Evolutionary conservation across 2,797 vertebrate genomes (phyloP), one percentile per base, ranked within the genome.

Genomic region (Pterois miles): DNA sequence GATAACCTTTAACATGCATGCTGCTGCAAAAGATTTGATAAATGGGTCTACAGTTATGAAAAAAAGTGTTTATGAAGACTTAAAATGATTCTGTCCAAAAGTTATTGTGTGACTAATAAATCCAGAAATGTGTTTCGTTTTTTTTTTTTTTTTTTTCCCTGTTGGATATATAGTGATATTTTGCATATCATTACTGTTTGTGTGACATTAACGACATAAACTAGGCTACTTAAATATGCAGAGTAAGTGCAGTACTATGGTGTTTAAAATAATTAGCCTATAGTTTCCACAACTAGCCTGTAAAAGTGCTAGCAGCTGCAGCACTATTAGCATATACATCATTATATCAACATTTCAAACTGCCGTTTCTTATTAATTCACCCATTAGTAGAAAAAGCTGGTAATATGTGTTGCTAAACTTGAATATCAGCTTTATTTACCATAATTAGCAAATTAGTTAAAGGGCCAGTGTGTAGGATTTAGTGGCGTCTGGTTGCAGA

Each of bases 1-100:
- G 14, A 10, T 59, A 58, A 50, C n/a, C 56, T 80, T 76, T 36
- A 78, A 67, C 48, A 69, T 56, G 27, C 33, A 66, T 27, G 1
- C 29, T 36, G 46, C 40, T 59, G 59, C 31, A 71, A 53, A 48
- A 36, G 46, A 25, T 81, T 69, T 50, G 50, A 73, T 18, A 18
- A 64, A 71, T 56, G 6, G 23, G 23, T 56, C 34, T 60, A 4
- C 16, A 71, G 43, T 57, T 29, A 25, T 56, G 38, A n/a, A 36
- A 53, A 46, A 48, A 76, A 2, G 3, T 4, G 1, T 14, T 58
- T 59, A 43, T 53, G 12, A 58, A 70, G 31, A 65, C 11, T 13
- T 10, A 9, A 60, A 64, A 50, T 33, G 0, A 23, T 33, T 53
- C 13, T 23, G 4, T 46, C 16, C 5, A 40, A 20, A 65, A 58